These are phyloP conservation scores for Eretmocerus hayati DNA, from an alignment of 2,888 invertebrate species.

Conservation along the genomic window DNA sequence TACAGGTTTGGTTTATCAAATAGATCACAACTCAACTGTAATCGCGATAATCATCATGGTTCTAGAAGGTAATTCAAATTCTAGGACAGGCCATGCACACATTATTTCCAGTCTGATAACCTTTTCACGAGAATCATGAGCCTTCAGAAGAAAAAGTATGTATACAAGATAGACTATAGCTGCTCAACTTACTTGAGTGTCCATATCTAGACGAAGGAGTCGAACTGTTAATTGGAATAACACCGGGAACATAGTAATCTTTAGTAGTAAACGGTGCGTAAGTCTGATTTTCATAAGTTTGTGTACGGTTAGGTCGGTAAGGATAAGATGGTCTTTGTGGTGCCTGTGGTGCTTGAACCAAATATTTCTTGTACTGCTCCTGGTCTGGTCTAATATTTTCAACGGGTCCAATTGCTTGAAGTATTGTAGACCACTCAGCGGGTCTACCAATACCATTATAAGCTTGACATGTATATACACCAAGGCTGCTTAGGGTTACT, in stretches of 20 bases:
- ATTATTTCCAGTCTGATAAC: too few species aligned
- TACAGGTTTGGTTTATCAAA: too few species aligned
- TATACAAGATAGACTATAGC: too few species aligned
- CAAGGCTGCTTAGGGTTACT: constrained; percentile 66
- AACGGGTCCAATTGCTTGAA: constrained; percentile 68
- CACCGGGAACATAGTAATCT: constrained; percentile 33
- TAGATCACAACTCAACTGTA: too few species aligned
- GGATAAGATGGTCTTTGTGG: constrained; percentile 39
- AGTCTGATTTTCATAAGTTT: constrained; percentile 32
- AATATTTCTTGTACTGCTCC: constrained; percentile 54
- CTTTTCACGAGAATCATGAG: too few species aligned
- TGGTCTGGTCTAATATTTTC: constrained; percentile 54
- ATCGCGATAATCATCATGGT: too few species aligned
- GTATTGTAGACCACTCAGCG: constrained; percentile 66
- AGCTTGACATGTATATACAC: constrained; percentile 83
- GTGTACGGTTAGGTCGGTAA: constrained; percentile 36
- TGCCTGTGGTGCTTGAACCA: constrained; percentile 52
- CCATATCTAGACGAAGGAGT: constrained; percentile 20
- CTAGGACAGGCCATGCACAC: too few species aligned
- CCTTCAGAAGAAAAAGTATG: too few species aligned
- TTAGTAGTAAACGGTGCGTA: constrained; percentile 40
- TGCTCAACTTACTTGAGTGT: not conserved
- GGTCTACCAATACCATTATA: constrained; percentile 76
- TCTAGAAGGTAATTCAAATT: too few species aligned
- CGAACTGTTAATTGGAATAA: constrained; percentile 31